These are phyloP conservation scores for Coptodon rendalli DNA, from an alignment of 2,113 vertebrate species.

Conservation along the genomic window DNA sequence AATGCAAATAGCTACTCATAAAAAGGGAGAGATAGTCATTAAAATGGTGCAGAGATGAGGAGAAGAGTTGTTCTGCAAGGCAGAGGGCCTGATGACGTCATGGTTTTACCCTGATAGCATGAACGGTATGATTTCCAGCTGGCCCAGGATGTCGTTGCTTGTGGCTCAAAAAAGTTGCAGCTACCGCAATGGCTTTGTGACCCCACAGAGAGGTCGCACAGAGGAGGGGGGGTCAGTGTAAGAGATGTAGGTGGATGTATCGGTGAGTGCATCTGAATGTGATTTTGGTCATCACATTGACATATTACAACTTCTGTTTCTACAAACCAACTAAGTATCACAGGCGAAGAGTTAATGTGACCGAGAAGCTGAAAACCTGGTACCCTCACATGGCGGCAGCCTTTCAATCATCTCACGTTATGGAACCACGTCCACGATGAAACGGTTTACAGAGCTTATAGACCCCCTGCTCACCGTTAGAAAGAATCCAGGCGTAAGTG, in stretches of 20 bases:
- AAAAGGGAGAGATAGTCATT: background rate
- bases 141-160: background rate
- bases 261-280: background rate
- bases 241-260: background rate
- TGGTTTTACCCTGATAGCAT: background rate
- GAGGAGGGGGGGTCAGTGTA: background rate
- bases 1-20: background rate
- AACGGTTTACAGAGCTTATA: background rate
- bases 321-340: background rate
- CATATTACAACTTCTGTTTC: background rate
- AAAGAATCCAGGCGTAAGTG: background rate
- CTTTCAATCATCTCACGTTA: background rate
- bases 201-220: background rate
- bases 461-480: background rate
- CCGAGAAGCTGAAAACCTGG: background rate
- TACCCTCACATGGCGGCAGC: background rate
- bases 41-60: background rate
- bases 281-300: background rate
- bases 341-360: background rate
- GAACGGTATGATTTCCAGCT: fast-evolving
- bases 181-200: background rate
- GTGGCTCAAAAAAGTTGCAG: background rate
- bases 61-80: fast-evolving
- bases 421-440: background rate
- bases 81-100: background rate